Conservation (phyloP, 2,113 vertebrate species). For the Smithornis capensis region DNA sequence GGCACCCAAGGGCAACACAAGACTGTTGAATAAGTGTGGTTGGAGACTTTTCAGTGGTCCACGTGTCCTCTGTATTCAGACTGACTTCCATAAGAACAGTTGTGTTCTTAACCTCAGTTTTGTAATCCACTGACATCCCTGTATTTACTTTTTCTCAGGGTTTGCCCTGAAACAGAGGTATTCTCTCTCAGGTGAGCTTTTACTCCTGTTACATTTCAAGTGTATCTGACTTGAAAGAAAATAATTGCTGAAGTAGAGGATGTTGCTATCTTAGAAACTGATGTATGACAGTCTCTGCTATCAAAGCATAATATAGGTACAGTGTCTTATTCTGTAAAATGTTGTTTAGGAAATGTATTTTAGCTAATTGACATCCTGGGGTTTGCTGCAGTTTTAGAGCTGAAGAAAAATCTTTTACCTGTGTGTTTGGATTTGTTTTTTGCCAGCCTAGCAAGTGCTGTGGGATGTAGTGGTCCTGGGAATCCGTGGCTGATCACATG, state of each 20-base stretch:
- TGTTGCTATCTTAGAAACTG: neutral
- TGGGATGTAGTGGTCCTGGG: neutral
- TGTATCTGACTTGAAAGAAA: neutral
- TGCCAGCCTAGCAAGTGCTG: neutral
- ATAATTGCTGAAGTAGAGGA: neutral
- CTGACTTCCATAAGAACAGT: neutral
- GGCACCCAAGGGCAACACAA: neutral
- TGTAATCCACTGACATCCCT: neutral
- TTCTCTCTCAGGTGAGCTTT: neutral
- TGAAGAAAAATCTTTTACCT: neutral
- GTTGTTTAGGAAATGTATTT: neutral
- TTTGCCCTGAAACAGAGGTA: neutral
- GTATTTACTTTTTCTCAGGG: neutral
- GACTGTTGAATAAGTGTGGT: neutral
- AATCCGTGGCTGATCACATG: neutral
- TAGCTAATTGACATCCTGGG: neutral
- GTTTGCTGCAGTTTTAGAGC: neutral
- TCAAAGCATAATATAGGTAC: neutral
- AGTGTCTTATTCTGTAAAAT: neutral
- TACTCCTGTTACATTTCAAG: neutral
- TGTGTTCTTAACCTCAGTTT: neutral
- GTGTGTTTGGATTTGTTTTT: neutral
- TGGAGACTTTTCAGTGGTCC: neutral
- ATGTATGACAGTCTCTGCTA: rapidly evolving
- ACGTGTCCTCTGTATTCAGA: neutral